Evolutionary conservation across 2,113 vertebrate genomes (phyloP), one percentile per base, ranked within the genome.

Genomic region (Percina caprodes): DNA sequence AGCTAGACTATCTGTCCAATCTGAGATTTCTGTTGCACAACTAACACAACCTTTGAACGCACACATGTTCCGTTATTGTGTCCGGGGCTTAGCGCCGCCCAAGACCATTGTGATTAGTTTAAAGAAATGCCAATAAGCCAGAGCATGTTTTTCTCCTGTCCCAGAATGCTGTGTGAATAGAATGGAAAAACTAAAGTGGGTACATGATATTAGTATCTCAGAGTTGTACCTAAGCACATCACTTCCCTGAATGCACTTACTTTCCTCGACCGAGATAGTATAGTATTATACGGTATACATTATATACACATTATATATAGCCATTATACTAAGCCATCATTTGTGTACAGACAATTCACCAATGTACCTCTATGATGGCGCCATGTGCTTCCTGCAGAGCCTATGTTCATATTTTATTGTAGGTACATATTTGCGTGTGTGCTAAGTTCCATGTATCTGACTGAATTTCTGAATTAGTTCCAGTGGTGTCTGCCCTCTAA

Each of bases 401-500:
- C 55, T 72, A 24, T 30, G 10, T 59, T 61, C 55, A 69, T 24
- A 35, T 13, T 74, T 49, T 60, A 65, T 23, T 73, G 11, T 18
- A 48, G 33, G n/a, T 33, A 74, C 52, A 79, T 67, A 23, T 80
- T 82, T 85, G 59, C 2, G 3, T 63, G 55, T 76, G 59, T 66
- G 62, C 21, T 56, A 35, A 52, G 3, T 77, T 89, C 16, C 71
- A 33, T 77, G 62, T 75, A 48, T 77, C 52, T 56, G 33, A 54
- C 35, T 75, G 45, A 51, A 83, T 69, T 83, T 82, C 60, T 77
- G 79, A 85, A 82, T 23, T 48, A 65, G 65, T 10, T 80, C n/a
- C 58, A 59, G 51, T 35, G 35, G 59, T 71, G 52, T 85, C 79
- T 89, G 81, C 55, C 70, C 79, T 80, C 77, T 74, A 78, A 82